Conservation (phyloP, 2,888 invertebrate genomes). For the Drosophila kuntzei region DNA sequence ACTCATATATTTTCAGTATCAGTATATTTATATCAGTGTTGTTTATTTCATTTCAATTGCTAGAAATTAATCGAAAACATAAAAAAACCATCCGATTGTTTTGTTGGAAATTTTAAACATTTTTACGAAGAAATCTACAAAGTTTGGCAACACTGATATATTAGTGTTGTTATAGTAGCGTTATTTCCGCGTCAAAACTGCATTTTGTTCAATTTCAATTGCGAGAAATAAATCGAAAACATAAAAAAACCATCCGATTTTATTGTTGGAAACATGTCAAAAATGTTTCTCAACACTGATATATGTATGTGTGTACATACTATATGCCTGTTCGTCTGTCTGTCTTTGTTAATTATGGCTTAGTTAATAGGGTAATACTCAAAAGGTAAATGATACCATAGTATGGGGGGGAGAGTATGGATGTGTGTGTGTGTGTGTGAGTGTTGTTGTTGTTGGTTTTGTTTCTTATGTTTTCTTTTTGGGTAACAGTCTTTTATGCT, state of each 20-base stretch:
- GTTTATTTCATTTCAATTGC: not conserved
- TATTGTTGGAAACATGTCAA: too few relatives aligned
- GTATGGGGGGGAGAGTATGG: constrained; percentile 8
- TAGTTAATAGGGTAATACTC: constrained; percentile 47
- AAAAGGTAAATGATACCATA: constrained; percentile 41
- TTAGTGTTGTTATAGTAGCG: too few relatives aligned
- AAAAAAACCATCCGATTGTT: too few relatives aligned
- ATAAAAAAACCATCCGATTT: too few relatives aligned
- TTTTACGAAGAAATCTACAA: not conserved
- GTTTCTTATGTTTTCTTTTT: constrained; percentile 2
- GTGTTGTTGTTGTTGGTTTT: constrained; percentile 4
- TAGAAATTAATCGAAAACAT: not conserved
- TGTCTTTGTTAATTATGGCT: constrained; percentile 11
- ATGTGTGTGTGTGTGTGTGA: constrained; percentile 13
- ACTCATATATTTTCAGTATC: not conserved
- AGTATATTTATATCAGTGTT: not conserved
- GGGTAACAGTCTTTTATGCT: constrained; percentile 64
- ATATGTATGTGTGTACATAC: too few relatives aligned
- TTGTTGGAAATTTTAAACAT: too few relatives aligned
- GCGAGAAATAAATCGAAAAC: not conserved
- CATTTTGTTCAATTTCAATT: not conserved
- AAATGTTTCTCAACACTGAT: too few relatives aligned
- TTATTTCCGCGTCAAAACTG: too few relatives aligned
- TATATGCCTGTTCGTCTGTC: too few relatives aligned
- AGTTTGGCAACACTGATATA: not conserved